Base-by-base conservation (phyloP, 1,140 invertebrate species). In the Meteorus sp. region DNA sequence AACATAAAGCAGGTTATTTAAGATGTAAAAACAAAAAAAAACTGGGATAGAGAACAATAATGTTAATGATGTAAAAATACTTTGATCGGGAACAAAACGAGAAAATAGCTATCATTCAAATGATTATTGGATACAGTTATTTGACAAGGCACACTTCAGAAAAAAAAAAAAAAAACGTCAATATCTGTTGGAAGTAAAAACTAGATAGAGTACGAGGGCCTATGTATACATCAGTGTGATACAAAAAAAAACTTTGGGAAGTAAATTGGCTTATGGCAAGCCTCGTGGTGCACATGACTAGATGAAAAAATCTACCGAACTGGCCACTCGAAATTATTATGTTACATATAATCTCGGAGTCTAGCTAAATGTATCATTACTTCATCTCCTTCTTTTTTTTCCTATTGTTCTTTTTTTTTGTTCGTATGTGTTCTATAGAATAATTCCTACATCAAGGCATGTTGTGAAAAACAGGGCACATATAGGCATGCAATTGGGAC, bases 1-100 rank as follows among this genome's bases (percentile, higher is more conserved):
- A 29, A 29, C 9, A 29, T 5, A 5, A 5, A 29, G 27, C 27
- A 5, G 27, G 27, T 29, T 29, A 29, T 29, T 29, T 9, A 29
- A 29, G 27, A 29, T 29, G 4, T 9, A 5, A 78, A 8, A 75
- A 70, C 75, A 35, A 19, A 45, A 23, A 33, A 29, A 45, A 51
- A 33, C 20, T n/a, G 48, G 17, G 3, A 2, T 35, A 5, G 15
- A 20, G 15, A 27, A 25, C n/a, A 2, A 27, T 7, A 7, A n/a
- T 25, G 20, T 29, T 25, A 23, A 29, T 29, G 13, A 53, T 1
- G 23, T 39, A 39, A 29, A n/a, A 39, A 15, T n/a, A 39, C 8
- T 39, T 39, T n/a, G 15, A 39, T 39, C 15, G 15, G 15, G 15
- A 4, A 8, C 8, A 13, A 15, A 39, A 39, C 15, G 15, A 39